phyloP scores from a whole-genome alignment of 2,113 vertebrate species.

The Gracilinanus agilis region DNA sequence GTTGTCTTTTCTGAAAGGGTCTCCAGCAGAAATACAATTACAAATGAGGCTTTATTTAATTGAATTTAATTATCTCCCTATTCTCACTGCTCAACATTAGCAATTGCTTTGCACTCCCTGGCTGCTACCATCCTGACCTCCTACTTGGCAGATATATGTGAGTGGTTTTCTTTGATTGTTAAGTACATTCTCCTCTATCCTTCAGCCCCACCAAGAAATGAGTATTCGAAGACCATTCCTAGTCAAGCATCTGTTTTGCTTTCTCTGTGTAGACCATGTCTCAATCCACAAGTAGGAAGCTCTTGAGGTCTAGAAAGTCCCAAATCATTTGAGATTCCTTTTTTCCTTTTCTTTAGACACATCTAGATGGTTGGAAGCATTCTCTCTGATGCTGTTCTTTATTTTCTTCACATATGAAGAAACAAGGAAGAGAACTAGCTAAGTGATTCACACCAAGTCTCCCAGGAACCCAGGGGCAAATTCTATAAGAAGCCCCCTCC shows the following conservation, averaged over 20 bases:
- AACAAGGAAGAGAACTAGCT: slow-evolving; percentile 20
- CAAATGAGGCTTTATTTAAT: not conserved
- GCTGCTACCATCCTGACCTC: not conserved
- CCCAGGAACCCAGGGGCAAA: slow-evolving; percentile 30
- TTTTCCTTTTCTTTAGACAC: not conserved
- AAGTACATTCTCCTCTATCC: not conserved
- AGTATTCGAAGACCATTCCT: not conserved
- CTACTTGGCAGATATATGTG: not conserved
- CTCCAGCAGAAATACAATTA: slow-evolving; percentile 1
- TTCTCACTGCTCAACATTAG: not conserved
- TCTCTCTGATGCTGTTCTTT: slow-evolving; percentile 10
- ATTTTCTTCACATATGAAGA: slow-evolving; percentile 13
- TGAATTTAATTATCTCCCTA: not conserved
- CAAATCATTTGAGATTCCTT: not conserved
- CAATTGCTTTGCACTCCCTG: not conserved
- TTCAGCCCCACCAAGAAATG: not conserved
- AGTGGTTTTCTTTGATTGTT: not conserved
- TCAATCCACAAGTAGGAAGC: not conserved
- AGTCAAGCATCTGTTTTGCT: not conserved
- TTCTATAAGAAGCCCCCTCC: not conserved
- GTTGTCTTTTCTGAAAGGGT: not conserved
- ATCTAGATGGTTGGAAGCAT: not conserved
- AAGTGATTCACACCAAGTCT: slow-evolving; percentile 25
- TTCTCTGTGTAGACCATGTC: not conserved
- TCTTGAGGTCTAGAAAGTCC: not conserved